These are phyloP conservation scores for Sparus aurata DNA, from an alignment of 2,797 vertebrate genomes.

Conservation along the genomic window DNA sequence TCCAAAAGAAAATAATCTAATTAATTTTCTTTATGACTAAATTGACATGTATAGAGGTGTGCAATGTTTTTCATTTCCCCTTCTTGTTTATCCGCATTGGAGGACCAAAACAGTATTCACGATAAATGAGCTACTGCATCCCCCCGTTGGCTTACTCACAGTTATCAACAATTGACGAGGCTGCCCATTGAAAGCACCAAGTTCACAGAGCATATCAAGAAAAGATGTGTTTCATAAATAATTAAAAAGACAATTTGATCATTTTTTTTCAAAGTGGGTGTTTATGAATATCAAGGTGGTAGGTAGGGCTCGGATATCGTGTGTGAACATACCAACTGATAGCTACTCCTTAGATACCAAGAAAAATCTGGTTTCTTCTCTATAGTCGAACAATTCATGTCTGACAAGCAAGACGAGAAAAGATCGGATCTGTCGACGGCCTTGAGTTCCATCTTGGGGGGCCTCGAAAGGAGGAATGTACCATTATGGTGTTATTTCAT, in stretches of 20 bases:
- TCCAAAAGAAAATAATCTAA: no score
- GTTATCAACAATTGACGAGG: constrained; percentile 70
- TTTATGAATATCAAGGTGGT: constrained; percentile 67
- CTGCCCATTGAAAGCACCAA: constrained; percentile 55
- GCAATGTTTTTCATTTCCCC: constrained; percentile 5
- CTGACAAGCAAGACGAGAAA: constrained; percentile 35
- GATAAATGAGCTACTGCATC: constrained; percentile 36
- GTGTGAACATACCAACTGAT: constrained; percentile 41
- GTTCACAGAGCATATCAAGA: constrained; percentile 57
- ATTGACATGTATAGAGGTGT: background rate
- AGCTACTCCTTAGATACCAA: constrained; percentile 48
- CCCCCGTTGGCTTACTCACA: constrained; percentile 43
- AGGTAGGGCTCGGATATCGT: constrained; percentile 40
- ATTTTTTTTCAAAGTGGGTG: constrained; percentile 56
- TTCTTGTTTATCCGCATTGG: constrained; percentile 38
- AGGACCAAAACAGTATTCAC: constrained; percentile 43
- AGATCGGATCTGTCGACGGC: constrained; percentile 48
- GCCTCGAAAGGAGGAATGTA: constrained; percentile 16
- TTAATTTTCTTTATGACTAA: background rate
- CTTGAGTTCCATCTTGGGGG: constrained; percentile 43
- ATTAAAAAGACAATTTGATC: constrained; percentile 63
- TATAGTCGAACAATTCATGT: constrained; percentile 46
- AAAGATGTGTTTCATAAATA: constrained; percentile 66
- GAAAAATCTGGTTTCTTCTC: constrained; percentile 32
- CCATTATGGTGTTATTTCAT: constrained; percentile 32